phyloP scores from a whole-genome alignment of 2,888 invertebrate species.

The Proisotoma minuta region DNA sequence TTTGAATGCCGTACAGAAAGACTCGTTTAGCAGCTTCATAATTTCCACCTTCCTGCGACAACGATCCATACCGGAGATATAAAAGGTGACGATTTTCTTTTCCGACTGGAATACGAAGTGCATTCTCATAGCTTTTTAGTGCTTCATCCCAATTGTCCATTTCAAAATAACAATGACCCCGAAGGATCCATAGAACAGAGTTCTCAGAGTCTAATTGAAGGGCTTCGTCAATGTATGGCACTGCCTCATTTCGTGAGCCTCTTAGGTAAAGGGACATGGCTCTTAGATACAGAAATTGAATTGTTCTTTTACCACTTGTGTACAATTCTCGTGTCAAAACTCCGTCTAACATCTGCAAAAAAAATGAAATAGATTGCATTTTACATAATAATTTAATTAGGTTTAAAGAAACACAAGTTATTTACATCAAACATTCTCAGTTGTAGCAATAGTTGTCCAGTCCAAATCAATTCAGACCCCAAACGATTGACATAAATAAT shows the following conservation, averaged over 20 bases:
- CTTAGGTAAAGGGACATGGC: slow-evolving; percentile 32
- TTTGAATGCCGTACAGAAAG: slow-evolving; percentile 32
- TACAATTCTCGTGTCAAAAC: slow-evolving; percentile 37
- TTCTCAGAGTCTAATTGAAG: slow-evolving; percentile 26
- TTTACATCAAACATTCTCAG: slow-evolving; percentile 41
- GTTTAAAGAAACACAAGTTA: no score
- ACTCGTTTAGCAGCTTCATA: slow-evolving; percentile 32
- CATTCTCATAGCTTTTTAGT: slow-evolving; percentile 30
- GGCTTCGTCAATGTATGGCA: slow-evolving; percentile 28
- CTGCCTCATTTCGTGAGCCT: slow-evolving; percentile 25
- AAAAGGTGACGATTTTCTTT: slow-evolving; percentile 41
- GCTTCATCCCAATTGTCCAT: slow-evolving; percentile 22
- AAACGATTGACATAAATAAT: slow-evolving; percentile 13
- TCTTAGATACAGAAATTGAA: slow-evolving; percentile 37
- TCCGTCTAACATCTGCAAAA: slow-evolving; percentile 36
- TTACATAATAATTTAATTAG: no score
- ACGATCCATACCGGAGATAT: slow-evolving; percentile 37
- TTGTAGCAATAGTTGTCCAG: slow-evolving; percentile 39
- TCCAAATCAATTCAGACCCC: slow-evolving; percentile 43
- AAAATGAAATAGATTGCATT: not conserved
- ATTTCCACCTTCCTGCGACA: slow-evolving; percentile 24
- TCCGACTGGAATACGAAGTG: slow-evolving; percentile 28
- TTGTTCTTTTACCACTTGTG: slow-evolving; percentile 20
- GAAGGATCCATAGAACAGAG: slow-evolving; percentile 32
- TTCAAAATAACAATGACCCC: slow-evolving; percentile 33